These are phyloP conservation scores for Didymodactylos carnosus DNA, from an alignment of 2,888 invertebrate genomes.

Conservation along the genomic window DNA sequence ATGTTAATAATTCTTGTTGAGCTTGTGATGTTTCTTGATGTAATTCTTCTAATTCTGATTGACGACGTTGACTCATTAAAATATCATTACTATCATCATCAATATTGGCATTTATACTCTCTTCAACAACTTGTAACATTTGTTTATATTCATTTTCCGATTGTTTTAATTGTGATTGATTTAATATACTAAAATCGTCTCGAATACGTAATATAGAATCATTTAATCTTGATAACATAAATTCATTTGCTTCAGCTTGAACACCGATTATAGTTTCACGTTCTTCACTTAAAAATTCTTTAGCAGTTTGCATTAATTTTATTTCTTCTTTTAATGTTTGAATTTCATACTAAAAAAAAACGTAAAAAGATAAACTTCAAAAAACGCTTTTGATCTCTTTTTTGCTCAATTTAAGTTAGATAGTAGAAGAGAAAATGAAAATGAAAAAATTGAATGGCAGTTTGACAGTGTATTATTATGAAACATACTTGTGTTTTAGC, in stretches of 20 bases:
- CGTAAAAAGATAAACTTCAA: neutral
- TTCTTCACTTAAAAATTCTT: neutral
- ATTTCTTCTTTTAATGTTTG: constrained; percentile 1
- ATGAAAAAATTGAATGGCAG: too few relatives aligned
- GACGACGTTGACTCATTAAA: neutral
- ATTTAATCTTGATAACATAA: neutral
- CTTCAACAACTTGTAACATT: neutral
- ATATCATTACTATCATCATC: neutral
- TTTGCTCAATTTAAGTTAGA: too few relatives aligned
- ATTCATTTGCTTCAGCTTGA: neutral
- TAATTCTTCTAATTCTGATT: neutral
- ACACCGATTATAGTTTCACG: neutral
- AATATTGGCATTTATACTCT: neutral
- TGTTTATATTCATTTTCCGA: neutral
- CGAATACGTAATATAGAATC: neutral
- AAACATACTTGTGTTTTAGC: neutral
- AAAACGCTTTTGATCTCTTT: neutral
- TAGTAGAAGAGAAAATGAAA: too few relatives aligned
- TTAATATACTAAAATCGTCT: neutral
- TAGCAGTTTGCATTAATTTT: neutral
- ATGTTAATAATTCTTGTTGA: neutral
- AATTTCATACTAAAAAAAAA: neutral
- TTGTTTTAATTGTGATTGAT: neutral
- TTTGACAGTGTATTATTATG: too few relatives aligned
- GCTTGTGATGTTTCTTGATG: neutral